Base-by-base conservation (phyloP, 2,113 vertebrate species). In the Noturus placidus region DNA sequence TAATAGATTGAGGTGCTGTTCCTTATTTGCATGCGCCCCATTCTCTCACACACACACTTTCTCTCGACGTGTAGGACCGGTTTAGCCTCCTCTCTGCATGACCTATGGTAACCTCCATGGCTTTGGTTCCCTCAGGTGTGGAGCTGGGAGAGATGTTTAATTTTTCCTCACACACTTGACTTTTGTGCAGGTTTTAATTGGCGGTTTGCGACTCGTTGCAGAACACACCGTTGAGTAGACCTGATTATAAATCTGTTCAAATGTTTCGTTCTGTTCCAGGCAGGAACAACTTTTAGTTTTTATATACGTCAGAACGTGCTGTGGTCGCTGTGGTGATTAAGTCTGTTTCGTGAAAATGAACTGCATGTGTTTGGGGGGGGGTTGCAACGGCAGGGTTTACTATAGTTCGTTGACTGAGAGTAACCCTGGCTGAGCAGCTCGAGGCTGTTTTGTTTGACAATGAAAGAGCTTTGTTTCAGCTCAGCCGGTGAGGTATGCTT, bases 331-430 rank as follows among this genome's bases (percentile, higher is more conserved):
- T 82, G 52, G 25, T 13, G 15, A 89, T 87, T 50, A 80, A 81
- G 54, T 59, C 30, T 2, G 57, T n/a, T 80, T 10, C 15, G 30
- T 46, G 33, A 20, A 69, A 30, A 4, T 74, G 84, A 35, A 25
- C 56, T 89, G 54, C 14, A 78, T 61, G 59, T 30, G 82, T 78
- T 65, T 81, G 86, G 11, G 50, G 35, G 54, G 17, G 50, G 8
- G 22, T 57, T 57, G 15, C 63, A 30, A 2, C 10, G 13, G 89
- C 89, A 54, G 84, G 89, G 93, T 91, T 95, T 93, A 95, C 92
- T 92, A 22, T 42, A 92, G 95, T 93, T 91, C 93, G 89, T 57
- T 95, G 95, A 92, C 92, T 25, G 90, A 7, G n/a, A 94, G 93
- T 94, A 94, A 95, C 93, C 93, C 86, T 85, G 1, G 38, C 20